Evolutionary conservation across 2,888 invertebrate genomes (phyloP), one percentile per base, ranked within the genome.

Genomic region (Julus scandinavius): DNA sequence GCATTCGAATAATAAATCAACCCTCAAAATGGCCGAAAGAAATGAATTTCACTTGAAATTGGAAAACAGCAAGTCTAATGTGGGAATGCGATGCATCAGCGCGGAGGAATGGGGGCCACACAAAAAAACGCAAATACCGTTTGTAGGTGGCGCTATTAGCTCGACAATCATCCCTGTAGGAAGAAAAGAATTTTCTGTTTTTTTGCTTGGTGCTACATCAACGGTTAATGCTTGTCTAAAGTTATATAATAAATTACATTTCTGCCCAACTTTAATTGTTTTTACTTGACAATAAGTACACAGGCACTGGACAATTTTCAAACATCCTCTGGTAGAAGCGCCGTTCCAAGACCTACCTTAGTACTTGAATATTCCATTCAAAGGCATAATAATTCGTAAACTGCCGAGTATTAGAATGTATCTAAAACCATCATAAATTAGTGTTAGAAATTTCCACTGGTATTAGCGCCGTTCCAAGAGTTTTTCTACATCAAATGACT

Each of bases 81-180:
- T 80, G 80, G 80, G 80, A 80, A 80, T 80, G 80, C 38, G 80
- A 38, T 80, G 80, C 80, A 80, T 80, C 80, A 80, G 80, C 80
- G 80, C 5, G 80, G 80, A 80, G 38, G 80, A 80, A 80, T 80
- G 80, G 80, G 15, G 80, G 38, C 2, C 13, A 38, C 13, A 40
- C 2, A 29, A 72, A 20, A 80, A 13, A 54, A 54, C 15, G 2
- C 6, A 38, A 80, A 80, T 40, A 80, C 80, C 80, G 80, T 38
- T 80, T 38, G 38, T 80, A 80, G 80, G 80, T 80, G 80, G 80
- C 80, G 80, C 80, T 80, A 0, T 63, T 20, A 6, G 38, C 80
- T 63, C 38, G 80, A 29, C 72, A 20, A 72, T 15, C 29, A 38
- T 29, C 29, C 29, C 15, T 54, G 54, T 15, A 17, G 13, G 13